A percentile compares a stretch with the other conserved stretches of the same genome.
phyloP scores from a whole-genome alignment of 2,888 invertebrate genomes.

The Dione vanillae region DNA sequence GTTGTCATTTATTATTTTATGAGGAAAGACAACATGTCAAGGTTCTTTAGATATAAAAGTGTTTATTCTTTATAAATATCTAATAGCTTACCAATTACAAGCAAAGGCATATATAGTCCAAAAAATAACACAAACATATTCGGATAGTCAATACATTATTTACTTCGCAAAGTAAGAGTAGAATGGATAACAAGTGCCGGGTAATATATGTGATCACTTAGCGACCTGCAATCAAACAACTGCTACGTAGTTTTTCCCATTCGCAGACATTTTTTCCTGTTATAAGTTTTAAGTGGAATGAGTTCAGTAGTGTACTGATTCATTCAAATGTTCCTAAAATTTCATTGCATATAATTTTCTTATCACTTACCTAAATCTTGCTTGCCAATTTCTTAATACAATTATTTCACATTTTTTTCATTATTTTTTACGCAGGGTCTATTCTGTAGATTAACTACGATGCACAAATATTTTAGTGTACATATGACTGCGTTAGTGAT shows the following conservation, averaged over 20 bases:
- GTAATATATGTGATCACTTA: slow-evolving; percentile 83
- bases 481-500: too few relatives aligned
- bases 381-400: too few relatives aligned
- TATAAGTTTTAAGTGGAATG: slow-evolving; percentile 4
- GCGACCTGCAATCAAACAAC: slow-evolving; percentile 80
- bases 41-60: too few relatives aligned
- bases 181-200: slow-evolving; percentile 68
- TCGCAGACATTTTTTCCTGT: slow-evolving; percentile 45
- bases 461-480: too few relatives aligned
- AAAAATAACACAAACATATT: slow-evolving; percentile 35
- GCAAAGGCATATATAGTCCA: too few relatives aligned
- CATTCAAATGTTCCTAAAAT: neutral
- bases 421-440: too few relatives aligned
- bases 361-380: neutral
- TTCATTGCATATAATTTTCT: neutral
- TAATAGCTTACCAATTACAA: too few relatives aligned
- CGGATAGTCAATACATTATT: slow-evolving; percentile 51
- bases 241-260: slow-evolving; percentile 68
- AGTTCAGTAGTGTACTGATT: neutral
- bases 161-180: slow-evolving; percentile 50
- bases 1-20: too few relatives aligned
- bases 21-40: too few relatives aligned
- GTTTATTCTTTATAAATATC: too few relatives aligned
- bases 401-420: too few relatives aligned
- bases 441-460: too few relatives aligned